Conservation (phyloP, 2,113 vertebrate genomes). For the Bujurquina vittata region DNA sequence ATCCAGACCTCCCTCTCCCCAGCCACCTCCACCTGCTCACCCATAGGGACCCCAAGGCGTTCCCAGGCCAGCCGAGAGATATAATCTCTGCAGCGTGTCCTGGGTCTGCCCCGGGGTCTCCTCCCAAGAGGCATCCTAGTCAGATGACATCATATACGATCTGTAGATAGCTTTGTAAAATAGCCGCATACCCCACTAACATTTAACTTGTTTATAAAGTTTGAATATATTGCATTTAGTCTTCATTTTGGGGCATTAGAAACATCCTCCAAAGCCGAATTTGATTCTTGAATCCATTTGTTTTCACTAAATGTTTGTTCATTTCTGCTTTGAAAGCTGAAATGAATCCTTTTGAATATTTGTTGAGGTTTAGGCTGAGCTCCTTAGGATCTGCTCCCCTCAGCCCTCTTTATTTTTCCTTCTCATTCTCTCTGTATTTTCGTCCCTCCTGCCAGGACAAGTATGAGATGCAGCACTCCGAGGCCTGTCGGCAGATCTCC, state of each 20-base stretch:
- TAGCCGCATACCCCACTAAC: no score
- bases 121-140: no score
- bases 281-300: not conserved
- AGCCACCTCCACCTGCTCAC: no score
- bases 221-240: not conserved
- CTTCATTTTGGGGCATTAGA: not conserved
- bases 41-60: no score
- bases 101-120: no score
- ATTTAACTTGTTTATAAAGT: not conserved
- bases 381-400: not conserved
- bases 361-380: not conserved
- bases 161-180: no score
- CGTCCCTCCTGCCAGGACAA: slow-evolving; percentile 83
- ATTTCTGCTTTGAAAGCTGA: not conserved
- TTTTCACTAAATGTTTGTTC: not conserved
- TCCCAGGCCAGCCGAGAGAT: no score
- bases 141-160: no score
- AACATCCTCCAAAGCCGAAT: not conserved
- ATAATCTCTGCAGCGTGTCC: no score
- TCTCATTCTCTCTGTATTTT: not conserved
- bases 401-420: not conserved
- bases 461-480: slow-evolving; percentile 88
- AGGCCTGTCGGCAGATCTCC: slow-evolving; percentile 88
- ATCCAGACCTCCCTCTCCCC: no score
- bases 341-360: not conserved